Evolutionary conservation across 2,888 invertebrate genomes (phyloP), one percentile per base, ranked within the genome.

Genomic region (Meliscaeva auricollis): DNA sequence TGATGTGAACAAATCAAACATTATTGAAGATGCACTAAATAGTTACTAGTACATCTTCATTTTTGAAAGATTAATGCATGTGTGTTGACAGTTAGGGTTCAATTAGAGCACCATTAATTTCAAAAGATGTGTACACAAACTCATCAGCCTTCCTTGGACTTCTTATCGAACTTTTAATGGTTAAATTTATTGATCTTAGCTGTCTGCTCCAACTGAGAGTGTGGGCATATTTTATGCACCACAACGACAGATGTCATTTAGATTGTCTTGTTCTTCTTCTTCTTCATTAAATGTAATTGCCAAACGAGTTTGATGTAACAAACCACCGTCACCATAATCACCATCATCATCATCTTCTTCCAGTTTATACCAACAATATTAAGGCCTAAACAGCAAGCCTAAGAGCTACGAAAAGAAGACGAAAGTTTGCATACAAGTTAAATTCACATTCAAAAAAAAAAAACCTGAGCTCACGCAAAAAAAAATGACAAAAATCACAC

Each of bases 161-260:
- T 52, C 15, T 15, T n/a, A 3, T n/a, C 26, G 6, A 32, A 20
- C 6, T 56, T 38, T 38, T 8, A 1, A 60, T 26, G 75, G 54
- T 58, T 66, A 80, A 79, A 72, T 72, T 48, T 69, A 66, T 41
- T 66, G 75, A 64, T 54, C 77, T 26, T 50, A 48, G 70, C 52
- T 46, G 58, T 30, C 56, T n/a, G n/a, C n/a, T 44, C 1, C 15
- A 20, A 15, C 62, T 20, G 38, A 7, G 66, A 50, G 68, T 73
- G 60, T 52, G 58, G 30, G 62, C 13, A 58, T 35, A 20, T 32
- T 26, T 50, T 70, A 41, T 60, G 73, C 50, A 66, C 9, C 20
- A 35, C 64, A 62, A 58, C 74, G 62, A 64, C 78, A 83, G 83
- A 83, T 83, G 83, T 80, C 75, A 84, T 84, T 84, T 79, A 30